A percentile compares a stretch with the other conserved stretches of the same genome.
These are phyloP conservation scores for Epinephelus awoara DNA, from an alignment of 2,797 vertebrate genomes.

Conservation along the genomic window DNA sequence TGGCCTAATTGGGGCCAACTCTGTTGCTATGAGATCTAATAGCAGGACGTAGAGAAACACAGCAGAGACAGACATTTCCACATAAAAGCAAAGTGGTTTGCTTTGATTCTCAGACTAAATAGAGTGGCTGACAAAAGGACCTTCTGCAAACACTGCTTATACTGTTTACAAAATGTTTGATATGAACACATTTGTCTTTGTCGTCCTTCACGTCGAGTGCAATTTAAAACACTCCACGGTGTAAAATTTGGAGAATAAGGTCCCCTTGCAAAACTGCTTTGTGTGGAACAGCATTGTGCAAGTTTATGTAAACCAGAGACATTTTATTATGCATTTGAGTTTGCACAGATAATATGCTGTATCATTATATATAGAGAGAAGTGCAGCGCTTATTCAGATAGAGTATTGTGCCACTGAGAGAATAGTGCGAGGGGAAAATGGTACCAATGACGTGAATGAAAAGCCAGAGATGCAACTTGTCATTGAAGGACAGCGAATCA, in stretches of 20 bases:
- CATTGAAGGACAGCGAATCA: background rate
- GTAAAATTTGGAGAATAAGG: background rate
- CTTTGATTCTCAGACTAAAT: conserved; percentile 57
- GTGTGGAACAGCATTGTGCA: background rate
- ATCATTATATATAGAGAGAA: background rate
- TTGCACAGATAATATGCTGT: background rate
- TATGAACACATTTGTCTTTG: background rate
- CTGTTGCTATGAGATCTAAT: conserved; percentile 9
- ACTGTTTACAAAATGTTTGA: conserved; percentile 33
- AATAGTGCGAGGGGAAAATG: background rate
- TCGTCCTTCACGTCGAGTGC: conserved; percentile 1
- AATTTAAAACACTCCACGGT: conserved; percentile 7
- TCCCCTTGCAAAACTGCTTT: background rate
- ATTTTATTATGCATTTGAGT: background rate
- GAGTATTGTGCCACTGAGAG: background rate
- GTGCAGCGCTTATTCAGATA: background rate
- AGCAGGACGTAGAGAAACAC: conserved; percentile 10
- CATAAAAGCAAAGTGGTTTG: conserved; percentile 23
- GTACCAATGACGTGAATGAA: background rate
- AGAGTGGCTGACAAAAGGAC: conserved; percentile 22
- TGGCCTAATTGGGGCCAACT: conserved; percentile 54
- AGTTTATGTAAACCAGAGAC: too few relatives aligned
- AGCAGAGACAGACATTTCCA: conserved; percentile 27
- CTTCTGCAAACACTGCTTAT: conserved; percentile 31
- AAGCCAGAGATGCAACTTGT: background rate